These are phyloP conservation scores for Anaspis maculata DNA, from an alignment of 2,888 invertebrate genomes.

Conservation along the genomic window DNA sequence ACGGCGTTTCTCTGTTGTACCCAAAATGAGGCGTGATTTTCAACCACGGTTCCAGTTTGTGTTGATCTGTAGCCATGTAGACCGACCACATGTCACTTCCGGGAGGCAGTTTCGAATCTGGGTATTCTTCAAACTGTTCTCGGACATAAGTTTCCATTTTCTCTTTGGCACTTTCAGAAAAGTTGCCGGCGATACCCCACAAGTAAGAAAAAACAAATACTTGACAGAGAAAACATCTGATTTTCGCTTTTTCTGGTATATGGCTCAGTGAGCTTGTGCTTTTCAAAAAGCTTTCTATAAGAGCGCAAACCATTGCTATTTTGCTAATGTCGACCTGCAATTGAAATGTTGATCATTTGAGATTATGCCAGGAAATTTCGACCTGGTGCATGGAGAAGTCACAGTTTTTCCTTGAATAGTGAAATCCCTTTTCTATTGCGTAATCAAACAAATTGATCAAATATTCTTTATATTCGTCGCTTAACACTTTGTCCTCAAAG, in stretches of 20 bases:
- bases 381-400: constrained; percentile 69
- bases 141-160: constrained; percentile 62
- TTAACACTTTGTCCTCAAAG: constrained; percentile 45
- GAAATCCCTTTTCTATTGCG: constrained; percentile 59
- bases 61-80: constrained; percentile 62
- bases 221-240: constrained; percentile 61
- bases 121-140: constrained; percentile 60
- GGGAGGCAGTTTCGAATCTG: constrained; percentile 60
- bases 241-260: constrained; percentile 50
- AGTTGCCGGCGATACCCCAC: constrained; percentile 84
- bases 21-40: constrained; percentile 65
- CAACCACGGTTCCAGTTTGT: constrained; percentile 69
- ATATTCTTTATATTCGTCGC: constrained; percentile 53
- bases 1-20: constrained; percentile 63
- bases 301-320: constrained; percentile 62
- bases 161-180: constrained; percentile 59
- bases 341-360: constrained; percentile 4
- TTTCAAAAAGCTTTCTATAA: constrained; percentile 62
- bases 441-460: constrained; percentile 56
- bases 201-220: constrained; percentile 74
- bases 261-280: constrained; percentile 47
- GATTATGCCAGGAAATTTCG: not conserved
- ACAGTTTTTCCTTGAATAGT: constrained; percentile 61
- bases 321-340: constrained; percentile 75
- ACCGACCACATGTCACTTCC: constrained; percentile 67